Conservation (phyloP, 2,888 invertebrate genomes). For the Dolichomitus sp. region DNA sequence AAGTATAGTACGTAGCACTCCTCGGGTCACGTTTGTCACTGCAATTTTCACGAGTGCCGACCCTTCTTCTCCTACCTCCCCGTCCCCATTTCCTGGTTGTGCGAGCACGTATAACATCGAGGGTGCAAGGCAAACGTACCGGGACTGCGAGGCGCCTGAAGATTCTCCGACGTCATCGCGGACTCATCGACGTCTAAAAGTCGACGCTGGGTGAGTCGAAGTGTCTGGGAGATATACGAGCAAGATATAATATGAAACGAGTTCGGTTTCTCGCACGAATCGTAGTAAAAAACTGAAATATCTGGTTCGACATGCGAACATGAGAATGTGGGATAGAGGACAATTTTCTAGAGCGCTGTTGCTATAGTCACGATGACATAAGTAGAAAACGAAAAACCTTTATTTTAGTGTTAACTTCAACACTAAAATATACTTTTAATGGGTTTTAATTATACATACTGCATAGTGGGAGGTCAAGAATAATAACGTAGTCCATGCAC, state of each 20-base stretch:
- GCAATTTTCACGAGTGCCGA: slow-evolving; percentile 61
- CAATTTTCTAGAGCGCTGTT: slow-evolving; percentile 38
- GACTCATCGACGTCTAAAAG: slow-evolving; percentile 54
- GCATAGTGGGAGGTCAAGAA: slow-evolving; percentile 22
- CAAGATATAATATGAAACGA: slow-evolving; percentile 26
- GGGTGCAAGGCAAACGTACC: slow-evolving; percentile 17
- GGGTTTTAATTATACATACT: slow-evolving; percentile 1
- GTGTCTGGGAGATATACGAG: slow-evolving; percentile 10
- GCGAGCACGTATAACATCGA: slow-evolving; percentile 36
- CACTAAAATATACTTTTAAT: neutral
- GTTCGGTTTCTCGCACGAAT: slow-evolving; percentile 11
- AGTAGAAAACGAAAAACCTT: slow-evolving; percentile 14
- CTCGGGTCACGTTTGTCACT: slow-evolving; percentile 45
- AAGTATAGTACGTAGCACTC: slow-evolving; percentile 17
- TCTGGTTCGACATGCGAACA: neutral
- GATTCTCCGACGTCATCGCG: slow-evolving; percentile 55
- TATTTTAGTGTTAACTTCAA: neutral
- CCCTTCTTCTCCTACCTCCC: slow-evolving; percentile 14
- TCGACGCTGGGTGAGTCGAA: neutral
- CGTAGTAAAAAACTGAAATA: neutral
- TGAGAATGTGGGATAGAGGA: neutral
- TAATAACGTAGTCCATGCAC: slow-evolving; percentile 40
- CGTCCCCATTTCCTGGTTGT: slow-evolving; percentile 8
- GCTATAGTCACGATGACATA: slow-evolving; percentile 36
- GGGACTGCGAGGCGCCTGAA: slow-evolving; percentile 25